Conservation (phyloP, 2,888 invertebrate genomes). For the Oscheius sp. region DNA sequence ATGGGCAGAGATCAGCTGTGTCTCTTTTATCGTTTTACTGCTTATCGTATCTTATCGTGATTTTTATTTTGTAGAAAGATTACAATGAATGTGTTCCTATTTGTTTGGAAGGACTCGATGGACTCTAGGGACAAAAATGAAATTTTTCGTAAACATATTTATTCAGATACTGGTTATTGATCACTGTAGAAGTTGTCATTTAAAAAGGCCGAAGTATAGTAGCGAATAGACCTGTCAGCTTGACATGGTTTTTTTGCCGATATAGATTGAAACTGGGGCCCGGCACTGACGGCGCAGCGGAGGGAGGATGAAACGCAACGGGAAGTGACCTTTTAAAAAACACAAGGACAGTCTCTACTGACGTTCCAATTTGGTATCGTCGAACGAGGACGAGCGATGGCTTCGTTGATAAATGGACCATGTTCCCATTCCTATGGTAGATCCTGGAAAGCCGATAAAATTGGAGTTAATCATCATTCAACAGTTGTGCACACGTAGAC, state of each 20-base stretch:
- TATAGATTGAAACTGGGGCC: not conserved
- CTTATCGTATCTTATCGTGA: not conserved
- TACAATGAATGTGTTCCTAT: too few species aligned
- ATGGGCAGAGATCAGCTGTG: not conserved
- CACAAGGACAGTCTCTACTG: slow-evolving; percentile 9
- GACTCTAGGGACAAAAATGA: not conserved
- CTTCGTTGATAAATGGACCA: not conserved
- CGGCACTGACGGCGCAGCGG: slow-evolving; percentile 16
- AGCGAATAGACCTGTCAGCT: not conserved
- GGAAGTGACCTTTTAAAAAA: slow-evolving; percentile 7
- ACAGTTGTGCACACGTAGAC: too few species aligned
- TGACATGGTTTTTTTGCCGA: slow-evolving; percentile 25
- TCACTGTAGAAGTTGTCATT: not conserved
- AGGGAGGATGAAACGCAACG: slow-evolving; percentile 7
- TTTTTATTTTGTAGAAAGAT: too few species aligned
- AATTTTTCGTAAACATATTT: not conserved
- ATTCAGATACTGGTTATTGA: not conserved
- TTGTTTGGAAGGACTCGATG: not conserved
- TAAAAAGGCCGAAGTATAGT: not conserved
- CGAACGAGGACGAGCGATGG: not conserved
- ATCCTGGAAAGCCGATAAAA: too few species aligned
- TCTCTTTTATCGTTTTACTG: not conserved
- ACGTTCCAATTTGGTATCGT: slow-evolving; percentile 1
- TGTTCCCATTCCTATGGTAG: too few species aligned
- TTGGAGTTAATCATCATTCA: too few species aligned